Percentiles rank a stretch among this genome's conserved stretches.
These are phyloP conservation scores for Pseudonaja textilis DNA, from an alignment of 2,113 vertebrate species.

Conservation along the genomic window DNA sequence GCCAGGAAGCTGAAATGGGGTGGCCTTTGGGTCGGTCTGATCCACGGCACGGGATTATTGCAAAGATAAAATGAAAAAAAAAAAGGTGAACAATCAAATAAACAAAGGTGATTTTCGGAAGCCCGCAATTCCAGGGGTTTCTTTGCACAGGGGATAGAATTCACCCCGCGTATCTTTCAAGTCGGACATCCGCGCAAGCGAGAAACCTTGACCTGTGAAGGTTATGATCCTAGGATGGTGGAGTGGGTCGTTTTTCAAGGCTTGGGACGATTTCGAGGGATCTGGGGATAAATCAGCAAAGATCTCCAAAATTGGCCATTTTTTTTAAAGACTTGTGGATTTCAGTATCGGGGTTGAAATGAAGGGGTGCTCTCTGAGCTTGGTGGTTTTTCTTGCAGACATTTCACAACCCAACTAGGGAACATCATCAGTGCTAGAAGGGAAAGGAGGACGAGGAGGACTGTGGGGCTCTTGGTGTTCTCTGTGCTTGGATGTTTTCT, in stretches of 20 bases:
- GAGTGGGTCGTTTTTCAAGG: not conserved
- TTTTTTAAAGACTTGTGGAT: not conserved
- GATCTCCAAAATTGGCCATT: no score
- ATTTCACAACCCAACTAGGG: no score
- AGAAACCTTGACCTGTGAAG: not conserved
- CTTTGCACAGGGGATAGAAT: not conserved
- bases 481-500: no score
- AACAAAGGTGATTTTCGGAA: not conserved
- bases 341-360: not conserved
- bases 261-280: not conserved
- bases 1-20: not conserved
- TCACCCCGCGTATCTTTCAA: not conserved
- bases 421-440: no score
- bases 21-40: not conserved
- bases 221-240: not conserved
- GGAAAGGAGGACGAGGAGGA: no score
- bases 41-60: not conserved
- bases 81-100: not conserved
- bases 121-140: not conserved
- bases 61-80: not conserved
- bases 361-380: not conserved
- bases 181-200: not conserved
- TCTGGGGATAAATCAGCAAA: not conserved
- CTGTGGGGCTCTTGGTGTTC: no score
- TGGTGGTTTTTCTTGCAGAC: no score